These are phyloP conservation scores for Drosophila limbata DNA, from an alignment of 2,888 invertebrate genomes.

Conservation along the genomic window DNA sequence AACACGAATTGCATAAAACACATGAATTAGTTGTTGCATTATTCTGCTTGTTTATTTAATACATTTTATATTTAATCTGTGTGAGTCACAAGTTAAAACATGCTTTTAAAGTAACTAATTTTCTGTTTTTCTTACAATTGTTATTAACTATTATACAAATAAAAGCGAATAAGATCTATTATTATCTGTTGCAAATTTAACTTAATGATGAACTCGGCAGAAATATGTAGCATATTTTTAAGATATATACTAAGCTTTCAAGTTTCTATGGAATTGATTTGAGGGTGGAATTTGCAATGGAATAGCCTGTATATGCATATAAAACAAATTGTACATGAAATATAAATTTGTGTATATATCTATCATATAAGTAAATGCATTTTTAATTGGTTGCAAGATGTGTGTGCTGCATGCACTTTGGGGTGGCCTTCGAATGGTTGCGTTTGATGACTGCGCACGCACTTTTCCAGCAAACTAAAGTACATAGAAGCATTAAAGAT, in stretches of 20 bases:
- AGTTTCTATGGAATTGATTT: neutral
- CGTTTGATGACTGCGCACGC: slow-evolving; percentile 6
- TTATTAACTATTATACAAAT: slow-evolving; percentile 33
- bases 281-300: neutral
- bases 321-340: slow-evolving; percentile 4
- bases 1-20: neutral
- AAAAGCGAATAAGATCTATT: slow-evolving; percentile 3
- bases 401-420: neutral
- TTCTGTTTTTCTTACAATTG: slow-evolving; percentile 19
- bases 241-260: neutral
- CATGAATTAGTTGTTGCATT: slow-evolving; percentile 4
- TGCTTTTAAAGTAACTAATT: slow-evolving; percentile 7
- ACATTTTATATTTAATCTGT: slow-evolving; percentile 8
- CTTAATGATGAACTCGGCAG: neutral
- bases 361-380: slow-evolving; percentile 2
- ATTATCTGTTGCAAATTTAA: neutral
- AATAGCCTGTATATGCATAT: slow-evolving; percentile 9
- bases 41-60: slow-evolving; percentile 12
- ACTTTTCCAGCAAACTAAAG: neutral
- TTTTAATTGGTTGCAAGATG: neutral
- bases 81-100: slow-evolving; percentile 40
- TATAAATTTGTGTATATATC: slow-evolving; percentile 19
- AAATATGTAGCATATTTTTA: neutral
- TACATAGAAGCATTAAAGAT: neutral
- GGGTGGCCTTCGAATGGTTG: neutral